Evolutionary conservation across 2,113 vertebrate genomes (phyloP).

Genomic region (Callocephalon fimbriatum): DNA sequence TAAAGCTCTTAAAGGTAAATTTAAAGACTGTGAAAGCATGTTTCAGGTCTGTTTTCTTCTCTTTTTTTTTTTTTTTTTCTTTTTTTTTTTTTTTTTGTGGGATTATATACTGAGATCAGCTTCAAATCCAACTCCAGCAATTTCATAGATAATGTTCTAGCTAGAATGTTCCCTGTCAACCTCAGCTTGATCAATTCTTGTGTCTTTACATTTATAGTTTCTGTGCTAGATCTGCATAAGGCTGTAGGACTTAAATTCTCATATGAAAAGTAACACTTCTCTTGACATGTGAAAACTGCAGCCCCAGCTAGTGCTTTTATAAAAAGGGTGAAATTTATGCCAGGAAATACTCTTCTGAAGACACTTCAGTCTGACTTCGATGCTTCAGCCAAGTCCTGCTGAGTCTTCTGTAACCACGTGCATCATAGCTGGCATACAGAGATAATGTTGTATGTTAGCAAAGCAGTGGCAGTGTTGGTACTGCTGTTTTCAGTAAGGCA

Average conservation of each 20-base stretch:
- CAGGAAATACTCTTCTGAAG: neutral
- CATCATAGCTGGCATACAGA: neutral
- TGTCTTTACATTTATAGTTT: neutral
- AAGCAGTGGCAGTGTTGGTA: neutral
- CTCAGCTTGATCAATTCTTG: neutral
- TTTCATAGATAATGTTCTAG: neutral
- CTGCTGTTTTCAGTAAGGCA: neutral
- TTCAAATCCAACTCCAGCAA: neutral
- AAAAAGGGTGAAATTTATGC: neutral
- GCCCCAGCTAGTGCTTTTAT: neutral
- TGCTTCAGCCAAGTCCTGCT: neutral
- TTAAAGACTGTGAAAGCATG: neutral
- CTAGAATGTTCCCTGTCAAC: neutral
- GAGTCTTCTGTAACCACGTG: neutral
- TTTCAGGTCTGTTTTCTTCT: neutral
- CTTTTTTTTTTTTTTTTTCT: neutral
- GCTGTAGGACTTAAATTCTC: neutral
- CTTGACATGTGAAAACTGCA: neutral
- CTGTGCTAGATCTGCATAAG: neutral
- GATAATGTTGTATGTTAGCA: neutral
- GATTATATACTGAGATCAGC: neutral
- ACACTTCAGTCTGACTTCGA: neutral
- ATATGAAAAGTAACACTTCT: neutral
- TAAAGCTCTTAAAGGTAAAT: neutral
- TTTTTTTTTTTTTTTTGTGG: neutral